phyloP scores from a whole-genome alignment of 2,113 vertebrate species.

The Columba janthina region DNA sequence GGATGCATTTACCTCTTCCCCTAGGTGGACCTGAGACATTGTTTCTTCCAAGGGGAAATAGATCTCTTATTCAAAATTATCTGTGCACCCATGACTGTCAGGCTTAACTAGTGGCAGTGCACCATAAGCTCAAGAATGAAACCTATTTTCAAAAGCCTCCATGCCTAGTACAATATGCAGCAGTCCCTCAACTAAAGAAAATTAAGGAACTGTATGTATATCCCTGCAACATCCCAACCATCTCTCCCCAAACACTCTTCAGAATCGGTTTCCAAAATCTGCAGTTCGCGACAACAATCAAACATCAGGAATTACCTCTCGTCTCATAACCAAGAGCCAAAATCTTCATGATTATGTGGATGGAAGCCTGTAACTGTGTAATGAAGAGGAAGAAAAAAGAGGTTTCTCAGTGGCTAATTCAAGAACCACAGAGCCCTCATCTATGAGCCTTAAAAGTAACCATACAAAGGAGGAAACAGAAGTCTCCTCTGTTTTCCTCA shows the following conservation, averaged over 20 bases:
- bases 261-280: background rate
- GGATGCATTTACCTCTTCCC: background rate
- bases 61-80: background rate
- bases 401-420: background rate
- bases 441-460: background rate
- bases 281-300: background rate
- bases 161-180: background rate
- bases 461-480: background rate
- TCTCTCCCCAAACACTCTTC: background rate
- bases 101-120: background rate
- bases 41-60: background rate
- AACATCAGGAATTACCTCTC: background rate
- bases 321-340: background rate
- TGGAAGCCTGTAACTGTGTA: background rate
- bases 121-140: background rate
- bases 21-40: rapidly evolving
- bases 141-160: background rate
- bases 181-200: background rate
- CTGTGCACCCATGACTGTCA: background rate
- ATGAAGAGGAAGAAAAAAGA: background rate
- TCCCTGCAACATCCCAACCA: background rate
- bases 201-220: background rate
- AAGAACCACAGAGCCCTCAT: background rate
- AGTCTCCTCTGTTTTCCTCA: background rate
- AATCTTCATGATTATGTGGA: background rate